phyloP scores from a whole-genome alignment of 2,888 invertebrate species.

The Drosophila infuscata region DNA sequence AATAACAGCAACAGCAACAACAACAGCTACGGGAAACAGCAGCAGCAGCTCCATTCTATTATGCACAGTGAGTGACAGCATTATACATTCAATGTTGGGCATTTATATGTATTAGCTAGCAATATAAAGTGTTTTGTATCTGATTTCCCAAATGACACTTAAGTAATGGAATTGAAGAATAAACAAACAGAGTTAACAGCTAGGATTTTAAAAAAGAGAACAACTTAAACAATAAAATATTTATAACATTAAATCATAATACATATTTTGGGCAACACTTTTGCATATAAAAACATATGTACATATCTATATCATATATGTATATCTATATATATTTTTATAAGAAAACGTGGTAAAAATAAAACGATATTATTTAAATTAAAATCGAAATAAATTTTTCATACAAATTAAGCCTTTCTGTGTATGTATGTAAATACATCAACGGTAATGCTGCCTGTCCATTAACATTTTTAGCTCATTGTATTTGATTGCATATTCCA shows the following conservation, averaged over 20 bases:
- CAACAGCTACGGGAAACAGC: slow-evolving; percentile 49
- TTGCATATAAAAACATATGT: not conserved
- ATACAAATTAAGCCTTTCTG: not conserved
- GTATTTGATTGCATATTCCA: slow-evolving; percentile 20
- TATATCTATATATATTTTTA: not conserved
- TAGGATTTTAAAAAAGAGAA: not conserved
- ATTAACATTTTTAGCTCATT: slow-evolving; percentile 8
- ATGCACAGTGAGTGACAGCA: slow-evolving; percentile 45
- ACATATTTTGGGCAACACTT: not conserved
- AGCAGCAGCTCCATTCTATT: slow-evolving; percentile 53
- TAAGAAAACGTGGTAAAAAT: not conserved
- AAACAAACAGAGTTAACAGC: not conserved
- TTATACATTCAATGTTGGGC: slow-evolving; percentile 10
- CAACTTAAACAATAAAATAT: not conserved
- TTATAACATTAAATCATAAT: not conserved
- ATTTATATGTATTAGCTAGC: not conserved
- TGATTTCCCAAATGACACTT: slow-evolving; percentile 6
- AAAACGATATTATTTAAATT: not conserved
- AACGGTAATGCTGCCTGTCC: not conserved
- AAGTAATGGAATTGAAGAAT: slow-evolving; percentile 2
- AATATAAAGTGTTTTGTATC: slow-evolving; percentile 1
- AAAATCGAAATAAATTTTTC: not conserved
- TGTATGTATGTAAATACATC: not conserved
- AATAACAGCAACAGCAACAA: slow-evolving; percentile 42
- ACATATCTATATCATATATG: not conserved